Evolutionary conservation across 2,888 invertebrate species (phyloP).

Genomic region (Cyaniris semiargus): DNA sequence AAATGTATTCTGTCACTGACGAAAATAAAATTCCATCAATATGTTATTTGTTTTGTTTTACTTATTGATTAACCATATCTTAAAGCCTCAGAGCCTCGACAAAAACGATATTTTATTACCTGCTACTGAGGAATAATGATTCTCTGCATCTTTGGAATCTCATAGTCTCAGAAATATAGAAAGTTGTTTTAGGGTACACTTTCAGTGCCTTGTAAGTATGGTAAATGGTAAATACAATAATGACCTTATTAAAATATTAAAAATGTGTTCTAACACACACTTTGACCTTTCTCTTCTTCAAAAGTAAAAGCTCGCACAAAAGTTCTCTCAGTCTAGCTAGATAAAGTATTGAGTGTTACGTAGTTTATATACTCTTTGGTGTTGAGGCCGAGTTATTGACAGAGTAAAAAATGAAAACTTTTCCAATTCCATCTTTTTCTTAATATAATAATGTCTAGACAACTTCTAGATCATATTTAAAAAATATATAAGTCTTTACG

Average conservation of each 20-base stretch:
- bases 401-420: neutral
- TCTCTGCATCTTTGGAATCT: neutral
- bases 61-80: slow-evolving; percentile 35
- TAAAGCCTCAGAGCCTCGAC: neutral
- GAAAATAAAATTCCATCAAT: slow-evolving; percentile 74
- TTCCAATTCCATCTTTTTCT: neutral
- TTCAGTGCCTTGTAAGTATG: too few relatives aligned
- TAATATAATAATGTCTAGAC: too few relatives aligned
- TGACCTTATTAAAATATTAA: neutral
- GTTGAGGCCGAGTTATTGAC: neutral
- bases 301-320: neutral
- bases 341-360: too few relatives aligned
- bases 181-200: neutral
- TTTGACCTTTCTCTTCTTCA: neutral
- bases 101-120: neutral
- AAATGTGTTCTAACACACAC: neutral
- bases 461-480: too few relatives aligned
- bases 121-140: neutral
- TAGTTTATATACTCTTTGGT: too few relatives aligned
- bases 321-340: neutral
- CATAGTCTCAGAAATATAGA: neutral
- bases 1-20: slow-evolving; percentile 71
- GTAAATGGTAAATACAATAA: too few relatives aligned
- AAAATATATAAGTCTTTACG: too few relatives aligned
- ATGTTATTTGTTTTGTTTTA: slow-evolving; percentile 54